A percentile compares a stretch with the other conserved stretches of the same genome.
phyloP scores from a whole-genome alignment of 2,888 invertebrate species.

The Formica aserva region DNA sequence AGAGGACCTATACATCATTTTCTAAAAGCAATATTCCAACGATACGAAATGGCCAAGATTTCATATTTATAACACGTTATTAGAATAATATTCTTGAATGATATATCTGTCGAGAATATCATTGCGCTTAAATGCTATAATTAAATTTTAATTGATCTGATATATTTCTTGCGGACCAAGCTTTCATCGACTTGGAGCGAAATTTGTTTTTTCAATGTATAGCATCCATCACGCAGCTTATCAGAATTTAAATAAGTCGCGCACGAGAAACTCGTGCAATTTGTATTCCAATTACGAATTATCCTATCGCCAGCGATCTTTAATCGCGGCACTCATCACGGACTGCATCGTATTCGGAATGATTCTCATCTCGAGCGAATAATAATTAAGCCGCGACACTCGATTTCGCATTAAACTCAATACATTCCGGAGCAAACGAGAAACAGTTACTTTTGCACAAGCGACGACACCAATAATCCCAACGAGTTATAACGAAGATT shows the following conservation, averaged over 20 bases:
- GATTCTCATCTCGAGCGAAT: conserved; percentile 19
- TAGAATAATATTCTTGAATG: background rate
- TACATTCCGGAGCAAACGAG: background rate
- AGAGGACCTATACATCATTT: background rate
- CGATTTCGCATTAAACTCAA: conserved; percentile 29
- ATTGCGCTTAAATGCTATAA: background rate
- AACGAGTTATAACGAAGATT: conserved; percentile 58
- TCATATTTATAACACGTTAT: background rate
- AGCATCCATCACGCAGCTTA: conserved; percentile 30
- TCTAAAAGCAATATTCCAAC: background rate
- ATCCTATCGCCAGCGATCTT: conserved; percentile 28
- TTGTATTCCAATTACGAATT: conserved; percentile 52
- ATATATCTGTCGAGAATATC: background rate
- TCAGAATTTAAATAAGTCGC: conserved; percentile 51
- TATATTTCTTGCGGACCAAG: background rate
- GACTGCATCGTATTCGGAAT: conserved; percentile 10
- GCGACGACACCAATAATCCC: conserved; percentile 56
- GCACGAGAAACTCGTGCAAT: conserved; percentile 38
- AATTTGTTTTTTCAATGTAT: conserved; percentile 33
- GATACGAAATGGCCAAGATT: background rate
- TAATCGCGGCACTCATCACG: conserved; percentile 25
- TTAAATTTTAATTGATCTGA: conserved; percentile 32
- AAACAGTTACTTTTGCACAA: conserved; percentile 34
- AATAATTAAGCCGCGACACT: conserved; percentile 40
- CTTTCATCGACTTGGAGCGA: conserved; percentile 25